Base-by-base conservation (phyloP, 1,140 invertebrate genomes). In the Bombyx mandarina region DNA sequence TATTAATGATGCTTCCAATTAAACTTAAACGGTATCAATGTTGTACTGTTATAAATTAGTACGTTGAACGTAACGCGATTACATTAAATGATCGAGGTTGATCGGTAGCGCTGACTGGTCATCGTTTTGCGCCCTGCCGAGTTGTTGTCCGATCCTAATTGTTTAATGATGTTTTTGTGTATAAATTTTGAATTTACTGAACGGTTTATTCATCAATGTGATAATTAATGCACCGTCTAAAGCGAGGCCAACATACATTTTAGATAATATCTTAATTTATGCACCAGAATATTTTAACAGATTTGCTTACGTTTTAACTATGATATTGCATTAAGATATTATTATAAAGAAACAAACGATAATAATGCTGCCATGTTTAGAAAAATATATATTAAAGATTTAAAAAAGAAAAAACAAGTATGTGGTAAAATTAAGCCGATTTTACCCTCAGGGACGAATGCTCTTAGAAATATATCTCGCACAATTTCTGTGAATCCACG, bases 21-120 rank as follows among this genome's bases (percentile, higher is more conserved):
- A 35, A 35, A 35, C 26, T 35, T 35, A 5, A 35, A 10, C 51
- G 62, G 62, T 81, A 73, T 79, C 69, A 68, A 51, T 56, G 68
- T 72, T 78, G 78, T 80, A 78, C 73, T 68, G 75, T 78, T 77
- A 70, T 71, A 83, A 75, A 86, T 86, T 83, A 83, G 81, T 81
- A 73, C 68, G 71, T 77, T 80, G 71, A 73, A 67, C 58, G 77
- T 73, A 47, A 60, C 71, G 71, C 71, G 80, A 82, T 85, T 83
- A 82, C 67, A 52, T 66, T 63, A 77, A 76, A 76, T 76, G 71
- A 77, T 65, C 64, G 70, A 62, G 68, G 71, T 76, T 69, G 64
- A 60, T 57, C 56, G 59, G 54, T 54, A 54, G 63, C 61, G 65
- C 67, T 63, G 68, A 55, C 61, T 65, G 71, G 60, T 69, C 64